phyloP scores from a whole-genome alignment of 2,888 invertebrate species.

The Atrina japonica region DNA sequence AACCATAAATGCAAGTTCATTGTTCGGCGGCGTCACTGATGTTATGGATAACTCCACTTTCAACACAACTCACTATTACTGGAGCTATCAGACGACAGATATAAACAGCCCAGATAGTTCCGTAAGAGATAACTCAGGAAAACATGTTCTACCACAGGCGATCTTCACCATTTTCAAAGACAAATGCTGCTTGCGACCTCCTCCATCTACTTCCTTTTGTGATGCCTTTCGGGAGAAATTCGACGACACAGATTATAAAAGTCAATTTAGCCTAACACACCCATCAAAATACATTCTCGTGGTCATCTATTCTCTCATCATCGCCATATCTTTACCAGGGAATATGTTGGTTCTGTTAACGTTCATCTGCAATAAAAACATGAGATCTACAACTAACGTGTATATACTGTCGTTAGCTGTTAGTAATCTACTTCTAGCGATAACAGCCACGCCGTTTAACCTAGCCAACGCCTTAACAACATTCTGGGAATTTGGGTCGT shows the following conservation, averaged over 20 bases:
- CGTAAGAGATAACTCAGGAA: too few species aligned
- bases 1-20: too few species aligned
- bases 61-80: too few species aligned
- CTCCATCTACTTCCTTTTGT: too few species aligned
- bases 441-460: slow-evolving; percentile 61
- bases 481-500: slow-evolving; percentile 59
- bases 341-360: slow-evolving; percentile 63
- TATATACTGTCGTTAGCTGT: slow-evolving; percentile 67
- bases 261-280: not conserved
- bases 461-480: slow-evolving; percentile 48
- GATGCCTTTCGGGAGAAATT: not conserved
- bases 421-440: slow-evolving; percentile 62
- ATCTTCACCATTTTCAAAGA: too few species aligned
- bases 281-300: slow-evolving; percentile 48
- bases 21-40: too few species aligned
- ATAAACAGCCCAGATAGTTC: too few species aligned
- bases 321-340: slow-evolving; percentile 57
- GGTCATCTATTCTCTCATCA: slow-evolving; percentile 48
- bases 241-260: not conserved
- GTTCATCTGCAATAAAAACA: slow-evolving; percentile 58
- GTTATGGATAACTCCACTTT: too few species aligned
- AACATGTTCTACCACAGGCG: too few species aligned
- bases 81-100: too few species aligned
- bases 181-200: too few species aligned
- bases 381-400: slow-evolving; percentile 66